Evolutionary conservation across 1,140 invertebrate species (phyloP).

Genomic region (Solenopsis invicta): DNA sequence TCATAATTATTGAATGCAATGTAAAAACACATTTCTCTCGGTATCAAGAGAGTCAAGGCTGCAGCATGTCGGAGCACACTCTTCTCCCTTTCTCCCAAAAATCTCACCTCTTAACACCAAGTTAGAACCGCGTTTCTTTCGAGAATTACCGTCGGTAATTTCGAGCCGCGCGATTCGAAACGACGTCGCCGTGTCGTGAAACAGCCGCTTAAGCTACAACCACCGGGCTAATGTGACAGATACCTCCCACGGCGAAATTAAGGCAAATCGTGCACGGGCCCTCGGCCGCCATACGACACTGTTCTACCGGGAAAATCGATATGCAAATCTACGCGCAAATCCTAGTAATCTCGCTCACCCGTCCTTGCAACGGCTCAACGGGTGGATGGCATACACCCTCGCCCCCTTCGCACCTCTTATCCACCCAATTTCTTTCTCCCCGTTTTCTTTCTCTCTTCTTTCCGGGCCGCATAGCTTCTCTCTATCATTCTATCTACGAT

Average conservation of each 20-base stretch:
- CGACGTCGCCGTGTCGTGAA: slow-evolving; percentile 51
- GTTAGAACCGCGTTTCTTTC: slow-evolving; percentile 22
- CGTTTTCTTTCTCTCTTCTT: slow-evolving; percentile 35
- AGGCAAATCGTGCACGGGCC: slow-evolving; percentile 82
- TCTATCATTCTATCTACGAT: slow-evolving; percentile 62
- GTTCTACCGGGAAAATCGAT: slow-evolving; percentile 83
- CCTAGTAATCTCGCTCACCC: slow-evolving; percentile 84
- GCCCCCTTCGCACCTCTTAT: slow-evolving; percentile 5
- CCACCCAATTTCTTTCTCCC: slow-evolving; percentile 23
- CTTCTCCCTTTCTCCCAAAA: not conserved
- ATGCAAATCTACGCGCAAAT: slow-evolving; percentile 86
- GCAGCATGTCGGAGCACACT: not conserved
- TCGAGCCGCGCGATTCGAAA: slow-evolving; percentile 36
- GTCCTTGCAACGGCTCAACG: slow-evolving; percentile 64
- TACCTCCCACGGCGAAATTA: slow-evolving; percentile 79
- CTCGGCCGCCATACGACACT: slow-evolving; percentile 79
- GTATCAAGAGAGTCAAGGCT: not conserved
- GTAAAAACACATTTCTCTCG: not conserved
- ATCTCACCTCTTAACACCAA: not conserved
- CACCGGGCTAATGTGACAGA: slow-evolving; percentile 71
- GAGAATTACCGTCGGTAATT: slow-evolving; percentile 63
- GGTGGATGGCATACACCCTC: slow-evolving; percentile 29
- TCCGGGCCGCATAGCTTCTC: slow-evolving; percentile 30
- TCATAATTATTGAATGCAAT: not conserved
- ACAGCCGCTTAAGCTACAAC: slow-evolving; percentile 70